phyloP scores from a whole-genome alignment of 2,797 vertebrate species.

The Sebastes cheni region DNA sequence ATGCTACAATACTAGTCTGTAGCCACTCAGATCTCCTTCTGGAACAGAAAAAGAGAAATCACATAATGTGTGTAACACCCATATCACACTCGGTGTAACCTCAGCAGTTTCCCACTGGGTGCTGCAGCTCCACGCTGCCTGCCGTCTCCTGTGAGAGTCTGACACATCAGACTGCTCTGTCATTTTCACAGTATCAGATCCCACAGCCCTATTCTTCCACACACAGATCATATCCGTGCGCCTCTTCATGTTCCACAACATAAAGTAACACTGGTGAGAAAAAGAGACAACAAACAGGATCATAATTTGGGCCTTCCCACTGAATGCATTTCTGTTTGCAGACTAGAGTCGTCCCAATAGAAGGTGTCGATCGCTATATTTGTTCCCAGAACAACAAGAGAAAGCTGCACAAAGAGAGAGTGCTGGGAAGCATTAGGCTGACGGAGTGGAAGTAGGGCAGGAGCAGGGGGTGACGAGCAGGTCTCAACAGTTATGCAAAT shows the following conservation, averaged over 20 bases:
- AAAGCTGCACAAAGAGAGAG: slow-evolving; percentile 62
- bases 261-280: slow-evolving; percentile 42
- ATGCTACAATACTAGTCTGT: not conserved
- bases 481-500: slow-evolving; percentile 77
- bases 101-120: slow-evolving; percentile 71
- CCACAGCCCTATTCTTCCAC: slow-evolving; percentile 56
- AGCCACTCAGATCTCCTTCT: not conserved
- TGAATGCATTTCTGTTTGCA: slow-evolving; percentile 19
- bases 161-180: slow-evolving; percentile 60
- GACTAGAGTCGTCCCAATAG: slow-evolving; percentile 48
- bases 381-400: slow-evolving; percentile 63
- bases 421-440: slow-evolving; percentile 74
- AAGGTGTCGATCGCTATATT: slow-evolving; percentile 61
- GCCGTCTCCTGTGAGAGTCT: slow-evolving; percentile 67
- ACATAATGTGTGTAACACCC: slow-evolving; percentile 51
- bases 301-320: slow-evolving; percentile 15
- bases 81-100: slow-evolving; percentile 47
- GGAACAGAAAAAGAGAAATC: slow-evolving; percentile 2
- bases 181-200: slow-evolving; percentile 69
- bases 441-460: slow-evolving; percentile 78
- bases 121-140: slow-evolving; percentile 46
- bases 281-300: slow-evolving; percentile 46
- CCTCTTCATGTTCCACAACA: slow-evolving; percentile 37
- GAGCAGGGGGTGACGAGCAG: slow-evolving; percentile 62
- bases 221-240: slow-evolving; percentile 50